Evolutionary conservation across 2,797 vertebrate genomes (phyloP).

Genomic region (Euphonia xanthogaster): DNA sequence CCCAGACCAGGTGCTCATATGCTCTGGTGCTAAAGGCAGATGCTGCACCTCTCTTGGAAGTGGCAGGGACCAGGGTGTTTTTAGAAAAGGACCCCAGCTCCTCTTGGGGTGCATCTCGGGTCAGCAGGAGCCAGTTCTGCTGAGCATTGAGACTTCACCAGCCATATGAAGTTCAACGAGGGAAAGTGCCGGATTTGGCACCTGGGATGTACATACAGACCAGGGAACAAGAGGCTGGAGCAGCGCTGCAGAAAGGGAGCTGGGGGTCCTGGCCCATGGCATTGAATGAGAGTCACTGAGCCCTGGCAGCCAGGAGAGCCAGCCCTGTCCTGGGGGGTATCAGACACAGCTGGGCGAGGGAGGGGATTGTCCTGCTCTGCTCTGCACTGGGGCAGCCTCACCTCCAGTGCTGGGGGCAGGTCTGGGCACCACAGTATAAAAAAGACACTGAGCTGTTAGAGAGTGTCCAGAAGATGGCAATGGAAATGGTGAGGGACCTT

Average conservation of each 20-base stretch:
- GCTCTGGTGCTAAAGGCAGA: not conserved
- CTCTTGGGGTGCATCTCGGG: not conserved
- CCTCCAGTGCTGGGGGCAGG: accelerated
- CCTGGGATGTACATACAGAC: too few relatives aligned
- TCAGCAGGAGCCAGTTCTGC: not conserved
- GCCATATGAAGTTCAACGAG: not conserved
- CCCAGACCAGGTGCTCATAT: not conserved
- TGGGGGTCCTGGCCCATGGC: not conserved
- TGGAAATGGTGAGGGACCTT: too few relatives aligned
- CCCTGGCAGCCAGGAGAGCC: not conserved
- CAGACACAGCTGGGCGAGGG: not conserved
- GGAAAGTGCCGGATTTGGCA: not conserved
- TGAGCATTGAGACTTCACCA: not conserved
- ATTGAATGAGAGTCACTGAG: not conserved
- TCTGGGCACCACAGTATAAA: accelerated
- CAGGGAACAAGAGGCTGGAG: accelerated
- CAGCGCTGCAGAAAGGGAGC: accelerated
- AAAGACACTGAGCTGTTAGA: not conserved
- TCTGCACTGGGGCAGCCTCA: accelerated
- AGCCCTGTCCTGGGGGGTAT: not conserved
- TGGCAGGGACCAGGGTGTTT: not conserved
- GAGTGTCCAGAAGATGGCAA: not conserved
- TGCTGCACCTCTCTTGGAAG: not conserved
- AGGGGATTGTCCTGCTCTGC: not conserved
- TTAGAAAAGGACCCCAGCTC: not conserved